Percentiles rank a stretch among this genome's conserved stretches.
phyloP scores from a whole-genome alignment of 2,888 invertebrate species.

The Rhaphigaster nebulosa region DNA sequence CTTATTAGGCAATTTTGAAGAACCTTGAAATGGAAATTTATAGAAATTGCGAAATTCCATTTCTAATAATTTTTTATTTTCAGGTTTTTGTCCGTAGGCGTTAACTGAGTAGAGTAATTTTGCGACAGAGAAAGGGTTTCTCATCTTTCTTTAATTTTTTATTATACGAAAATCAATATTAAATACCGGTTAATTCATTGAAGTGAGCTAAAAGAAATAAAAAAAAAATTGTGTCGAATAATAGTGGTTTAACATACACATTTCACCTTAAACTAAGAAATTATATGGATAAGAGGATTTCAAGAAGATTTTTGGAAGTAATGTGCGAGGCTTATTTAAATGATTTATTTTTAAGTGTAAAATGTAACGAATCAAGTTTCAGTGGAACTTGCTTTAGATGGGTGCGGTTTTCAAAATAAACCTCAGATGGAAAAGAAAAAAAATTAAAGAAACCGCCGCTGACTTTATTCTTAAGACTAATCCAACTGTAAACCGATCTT shows the following conservation, averaged over 20 bases:
- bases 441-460: neutral
- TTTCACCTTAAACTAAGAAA: neutral
- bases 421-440: neutral
- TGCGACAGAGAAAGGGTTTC: no score
- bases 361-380: neutral
- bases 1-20: neutral
- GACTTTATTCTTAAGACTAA: slow-evolving; percentile 44
- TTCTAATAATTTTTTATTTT: no score
- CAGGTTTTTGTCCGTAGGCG: no score
- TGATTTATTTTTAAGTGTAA: neutral
- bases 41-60: no score
- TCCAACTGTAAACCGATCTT: slow-evolving; percentile 48
- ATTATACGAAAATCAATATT: no score
- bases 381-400: neutral
- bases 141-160: no score
- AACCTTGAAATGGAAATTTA: neutral
- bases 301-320: neutral
- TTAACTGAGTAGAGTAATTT: no score
- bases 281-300: neutral
- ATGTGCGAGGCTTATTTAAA: neutral
- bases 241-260: no score
- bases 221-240: no score
- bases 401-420: slow-evolving; percentile 35
- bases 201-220: no score
- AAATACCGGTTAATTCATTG: no score